phyloP scores from a whole-genome alignment of 2,888 invertebrate species.

The Coleophora deauratella region DNA sequence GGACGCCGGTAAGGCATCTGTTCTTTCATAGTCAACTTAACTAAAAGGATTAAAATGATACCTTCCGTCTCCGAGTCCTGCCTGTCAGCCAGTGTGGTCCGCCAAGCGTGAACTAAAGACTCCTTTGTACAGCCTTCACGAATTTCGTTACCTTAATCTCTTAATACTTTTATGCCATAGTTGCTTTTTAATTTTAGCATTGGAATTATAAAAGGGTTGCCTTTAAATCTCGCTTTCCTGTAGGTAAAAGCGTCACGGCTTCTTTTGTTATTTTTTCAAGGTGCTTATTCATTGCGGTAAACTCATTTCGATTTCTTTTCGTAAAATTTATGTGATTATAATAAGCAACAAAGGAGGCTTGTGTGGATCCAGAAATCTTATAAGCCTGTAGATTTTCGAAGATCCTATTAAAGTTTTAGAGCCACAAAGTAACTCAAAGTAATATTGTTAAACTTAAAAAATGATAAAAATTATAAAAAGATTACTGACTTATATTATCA shows the following conservation, averaged over 20 bases:
- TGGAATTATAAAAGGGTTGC: conserved; percentile 57
- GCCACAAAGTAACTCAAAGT: too few relatives aligned
- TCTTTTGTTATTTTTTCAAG: conserved; percentile 41
- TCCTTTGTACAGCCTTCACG: conserved; percentile 54
- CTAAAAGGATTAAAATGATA: conserved; percentile 75
- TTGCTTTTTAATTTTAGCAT: conserved; percentile 69
- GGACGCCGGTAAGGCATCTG: conserved; percentile 58
- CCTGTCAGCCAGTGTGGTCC: conserved; percentile 70
- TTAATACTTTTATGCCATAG: conserved; percentile 69
- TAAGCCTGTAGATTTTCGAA: conserved; percentile 14
- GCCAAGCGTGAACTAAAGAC: conserved; percentile 61
- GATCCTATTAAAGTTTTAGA: conserved; percentile 23
- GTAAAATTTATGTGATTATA: conserved; percentile 24
- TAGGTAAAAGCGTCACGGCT: conserved; percentile 42
- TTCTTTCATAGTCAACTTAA: conserved; percentile 72
- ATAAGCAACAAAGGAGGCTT: conserved; percentile 6
- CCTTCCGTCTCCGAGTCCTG: conserved; percentile 47
- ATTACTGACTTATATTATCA: too few relatives aligned
- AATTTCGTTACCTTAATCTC: conserved; percentile 68
- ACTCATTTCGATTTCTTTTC: conserved; percentile 37
- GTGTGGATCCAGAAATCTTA: conserved; percentile 7
- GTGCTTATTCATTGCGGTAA: conserved; percentile 45
- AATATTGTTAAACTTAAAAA: too few relatives aligned
- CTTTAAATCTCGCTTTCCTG: conserved; percentile 60
- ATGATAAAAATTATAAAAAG: too few relatives aligned